Conservation (phyloP, 2,113 vertebrate species). For the Columbina picui region DNA sequence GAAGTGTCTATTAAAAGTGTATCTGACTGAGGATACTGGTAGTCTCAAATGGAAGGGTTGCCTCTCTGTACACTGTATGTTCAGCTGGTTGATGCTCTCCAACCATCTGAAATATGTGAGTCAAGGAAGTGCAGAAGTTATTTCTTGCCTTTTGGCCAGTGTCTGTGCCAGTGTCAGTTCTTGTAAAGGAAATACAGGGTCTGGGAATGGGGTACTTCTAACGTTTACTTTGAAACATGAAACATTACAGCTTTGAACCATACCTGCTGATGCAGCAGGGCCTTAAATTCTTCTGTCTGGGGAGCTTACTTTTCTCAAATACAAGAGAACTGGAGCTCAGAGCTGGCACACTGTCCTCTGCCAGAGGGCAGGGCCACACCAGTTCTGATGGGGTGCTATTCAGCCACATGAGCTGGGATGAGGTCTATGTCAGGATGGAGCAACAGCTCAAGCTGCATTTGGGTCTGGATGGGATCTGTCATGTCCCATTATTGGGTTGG, state of each 20-base stretch:
- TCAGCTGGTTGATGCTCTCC: not conserved
- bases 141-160: not conserved
- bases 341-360: rapidly evolving
- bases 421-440: not conserved
- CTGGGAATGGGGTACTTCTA: rapidly evolving
- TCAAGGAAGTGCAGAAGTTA: not conserved
- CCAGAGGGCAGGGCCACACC: not conserved
- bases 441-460: not conserved
- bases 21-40: not conserved
- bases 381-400: not conserved
- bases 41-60: rapidly evolving
- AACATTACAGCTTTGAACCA: not conserved
- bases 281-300: not conserved
- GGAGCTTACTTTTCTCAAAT: not conserved
- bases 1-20: not conserved
- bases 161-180: not conserved
- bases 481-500: not conserved
- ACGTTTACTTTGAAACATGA: not conserved
- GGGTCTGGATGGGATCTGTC: not conserved
- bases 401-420: not conserved
- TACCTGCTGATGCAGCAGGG: not conserved
- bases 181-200: not conserved
- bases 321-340: not conserved
- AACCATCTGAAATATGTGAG: not conserved
- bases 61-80: not conserved